A percentile compares a stretch with the other conserved stretches of the same genome.
Evolutionary conservation across 1,140 invertebrate species (phyloP).

Genomic region (Wasmannia auropunctata): DNA sequence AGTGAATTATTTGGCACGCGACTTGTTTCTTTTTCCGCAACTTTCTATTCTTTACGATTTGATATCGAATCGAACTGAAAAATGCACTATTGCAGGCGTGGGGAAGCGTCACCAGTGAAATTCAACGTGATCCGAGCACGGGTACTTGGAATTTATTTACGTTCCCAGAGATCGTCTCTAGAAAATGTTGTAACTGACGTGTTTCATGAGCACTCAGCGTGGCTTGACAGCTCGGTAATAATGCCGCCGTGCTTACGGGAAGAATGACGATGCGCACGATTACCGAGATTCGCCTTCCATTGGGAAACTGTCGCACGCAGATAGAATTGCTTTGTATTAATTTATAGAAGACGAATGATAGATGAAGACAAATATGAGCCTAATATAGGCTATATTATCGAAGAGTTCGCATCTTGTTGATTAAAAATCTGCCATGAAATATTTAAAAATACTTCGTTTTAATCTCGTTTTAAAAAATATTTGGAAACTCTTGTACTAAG

Average conservation of each 20-base stretch:
- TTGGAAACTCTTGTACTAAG: neutral
- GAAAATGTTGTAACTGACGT: slow-evolving; percentile 62
- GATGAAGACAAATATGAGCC: slow-evolving; percentile 65
- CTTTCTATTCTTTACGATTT: neutral
- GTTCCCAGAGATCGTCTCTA: slow-evolving; percentile 14
- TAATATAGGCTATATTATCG: neutral
- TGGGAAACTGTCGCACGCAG: slow-evolving; percentile 63
- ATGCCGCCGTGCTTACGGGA: slow-evolving; percentile 46
- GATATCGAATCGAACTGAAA: neutral
- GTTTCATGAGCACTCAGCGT: slow-evolving; percentile 49
- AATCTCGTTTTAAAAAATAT: neutral
- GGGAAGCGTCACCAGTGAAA: neutral
- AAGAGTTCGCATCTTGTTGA: neutral
- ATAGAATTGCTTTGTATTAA: slow-evolving; percentile 67
- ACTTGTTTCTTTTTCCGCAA: neutral
- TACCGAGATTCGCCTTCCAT: slow-evolving; percentile 43
- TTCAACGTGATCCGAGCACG: neutral
- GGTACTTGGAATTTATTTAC: slow-evolving; percentile 45
- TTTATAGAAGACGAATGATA: slow-evolving; percentile 48
- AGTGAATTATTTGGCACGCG: neutral
- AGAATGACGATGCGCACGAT: slow-evolving; percentile 64
- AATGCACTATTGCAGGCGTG: neutral
- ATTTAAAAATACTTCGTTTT: neutral
- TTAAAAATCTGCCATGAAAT: neutral
- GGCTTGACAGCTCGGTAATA: slow-evolving; percentile 66